Percentiles rank a stretch among this genome's conserved stretches.
phyloP scores from a whole-genome alignment of 2,113 vertebrate species.

The Anser brachyrhynchus region DNA sequence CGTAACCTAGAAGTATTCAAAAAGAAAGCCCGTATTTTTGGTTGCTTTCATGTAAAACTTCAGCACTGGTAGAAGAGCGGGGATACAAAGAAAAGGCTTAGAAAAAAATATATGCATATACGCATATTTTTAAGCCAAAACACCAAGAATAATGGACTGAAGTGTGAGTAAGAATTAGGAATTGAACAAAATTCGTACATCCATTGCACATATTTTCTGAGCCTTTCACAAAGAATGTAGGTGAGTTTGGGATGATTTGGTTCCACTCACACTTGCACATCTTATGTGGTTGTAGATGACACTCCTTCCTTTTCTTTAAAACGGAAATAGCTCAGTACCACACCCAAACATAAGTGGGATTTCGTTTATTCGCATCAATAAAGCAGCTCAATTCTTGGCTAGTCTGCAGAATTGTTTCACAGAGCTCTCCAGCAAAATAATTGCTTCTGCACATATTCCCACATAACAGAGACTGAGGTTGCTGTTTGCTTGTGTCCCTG shows the following conservation, averaged over 20 bases:
- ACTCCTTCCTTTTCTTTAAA: background rate
- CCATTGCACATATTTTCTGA: background rate
- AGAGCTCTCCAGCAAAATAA: background rate
- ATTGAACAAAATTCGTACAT: background rate
- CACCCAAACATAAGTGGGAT: background rate
- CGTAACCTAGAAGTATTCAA: background rate
- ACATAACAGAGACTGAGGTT: background rate
- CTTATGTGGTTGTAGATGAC: background rate
- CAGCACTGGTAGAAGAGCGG: background rate
- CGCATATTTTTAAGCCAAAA: conserved; percentile 12
- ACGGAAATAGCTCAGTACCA: background rate
- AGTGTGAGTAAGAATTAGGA: background rate
- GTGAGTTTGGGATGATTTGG: background rate
- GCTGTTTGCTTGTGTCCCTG: background rate
- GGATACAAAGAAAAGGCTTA: background rate
- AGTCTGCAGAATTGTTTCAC: background rate
- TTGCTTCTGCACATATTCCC: background rate
- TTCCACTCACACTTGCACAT: background rate
- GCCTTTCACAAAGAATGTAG: background rate
- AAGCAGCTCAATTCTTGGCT: background rate
- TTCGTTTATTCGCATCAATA: background rate
- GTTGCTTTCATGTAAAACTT: conserved; percentile 23
- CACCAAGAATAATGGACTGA: background rate
- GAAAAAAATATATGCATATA: background rate
- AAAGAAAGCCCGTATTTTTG: background rate